Base-by-base conservation (phyloP, 2,888 invertebrate genomes). In the Pocota personata region DNA sequence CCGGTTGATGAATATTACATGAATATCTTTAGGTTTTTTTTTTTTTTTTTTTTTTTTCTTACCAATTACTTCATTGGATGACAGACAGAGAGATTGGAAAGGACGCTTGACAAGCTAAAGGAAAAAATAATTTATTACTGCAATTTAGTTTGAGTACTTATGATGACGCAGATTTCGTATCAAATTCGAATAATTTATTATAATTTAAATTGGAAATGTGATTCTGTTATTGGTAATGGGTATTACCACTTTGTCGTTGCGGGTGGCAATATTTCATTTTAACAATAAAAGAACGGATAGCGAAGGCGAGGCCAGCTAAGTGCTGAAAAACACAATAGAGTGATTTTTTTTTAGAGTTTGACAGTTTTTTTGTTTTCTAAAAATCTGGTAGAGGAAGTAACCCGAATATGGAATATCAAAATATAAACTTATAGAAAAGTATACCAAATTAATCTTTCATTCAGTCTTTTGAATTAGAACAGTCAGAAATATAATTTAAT, bases 1-100 rank as follows among this genome's bases (percentile, higher is more conserved):
- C 71, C 78, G 71, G 32, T 71, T 78, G 78, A 71, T 78, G 78
- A 78, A 78, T 78, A 71, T 62, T 71, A 64, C 78, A 78, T 78
- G 71, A 71, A 78, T 55, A 50, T 62, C 40, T 35, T 57, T 64
- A 55, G 35, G 10, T 37, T 43, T 30, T 55, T 52, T 12, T 30
- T 71, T 30, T 30, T 37, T 50, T 67, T 24, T 19, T 19, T 67
- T 30, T 48, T 58, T 50, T 50, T 62, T 60, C 71, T 24, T 21
- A 62, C 71, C 78, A 78, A 78, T 78, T 78, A 78, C 78, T 55
- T 43, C 24, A 43, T 46, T 64, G 35, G 8, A 14, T 62, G 60
- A 40, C 43, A 55, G 32, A 35, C 50, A 50, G 27, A 52, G 30
- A 14, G 16, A 57, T 37, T 32, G 37, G 50, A 19, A 8, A 7